Evolutionary conservation across 2,888 invertebrate species (phyloP), one percentile per base, ranked within the genome.

Genomic region (Ligdia adustata): DNA sequence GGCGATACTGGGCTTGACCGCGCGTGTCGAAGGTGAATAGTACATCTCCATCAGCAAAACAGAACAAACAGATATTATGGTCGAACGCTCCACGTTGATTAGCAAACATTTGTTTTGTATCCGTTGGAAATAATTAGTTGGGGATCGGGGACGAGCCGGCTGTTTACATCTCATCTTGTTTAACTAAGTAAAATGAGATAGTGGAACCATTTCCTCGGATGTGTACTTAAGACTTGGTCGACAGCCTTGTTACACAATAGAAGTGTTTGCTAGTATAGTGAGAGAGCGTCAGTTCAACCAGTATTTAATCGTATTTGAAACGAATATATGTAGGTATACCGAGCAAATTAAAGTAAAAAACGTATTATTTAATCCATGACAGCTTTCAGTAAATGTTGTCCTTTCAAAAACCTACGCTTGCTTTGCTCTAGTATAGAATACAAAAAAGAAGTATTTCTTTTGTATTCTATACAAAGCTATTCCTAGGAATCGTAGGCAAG

Each of bases 21-120:
- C 70, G 55, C 67, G 74, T 78, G 79, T 80, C 78, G 70, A 80
- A 84, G 81, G 84, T 81, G 80, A 80, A 70, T 63, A 58, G 61
- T 69, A 70, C 50, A 57, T 57, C 32, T 55, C 48, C 41, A 57
- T 45, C 52, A 61, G 60, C 61, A 62, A 60, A 62, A 72, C 65
- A 67, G 66, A 69, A 61, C 66, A 76, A 75, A 75, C 70, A 72
- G 52, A 67, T 68, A 72, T 67, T 63, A 72, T 64, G 61, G 59
- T 64, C 60, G 67, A 66, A 69, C 68, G 68, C 66, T 70, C 66
- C 55, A 64, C 60, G 65, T 60, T 55, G 64, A 73, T 72, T 62
- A 63, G 69, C 69, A 77, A 80, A 79, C 52, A 69, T 79, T 79
- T 79, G 68, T 66, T 67, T 70, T 68, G 64, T 66, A 57, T 67